A percentile compares a stretch with the other conserved stretches of the same genome.
Evolutionary conservation across 1,140 invertebrate species (phyloP).

Genomic region (Monomorium pharaonis): DNA sequence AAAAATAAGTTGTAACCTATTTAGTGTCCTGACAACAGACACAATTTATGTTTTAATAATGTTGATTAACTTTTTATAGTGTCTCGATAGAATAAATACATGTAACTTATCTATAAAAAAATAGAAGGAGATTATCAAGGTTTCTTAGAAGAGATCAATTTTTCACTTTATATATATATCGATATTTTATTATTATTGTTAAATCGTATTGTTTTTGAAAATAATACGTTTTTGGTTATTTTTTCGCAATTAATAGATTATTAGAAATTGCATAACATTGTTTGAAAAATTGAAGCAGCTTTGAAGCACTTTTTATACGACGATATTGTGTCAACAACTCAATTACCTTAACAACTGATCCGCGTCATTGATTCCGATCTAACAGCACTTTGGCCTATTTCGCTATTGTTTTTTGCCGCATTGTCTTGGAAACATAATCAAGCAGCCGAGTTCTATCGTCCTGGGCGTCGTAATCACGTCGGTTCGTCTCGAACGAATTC

Average conservation of each 20-base stretch:
- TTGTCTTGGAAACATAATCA: neutral
- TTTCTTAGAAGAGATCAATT: neutral
- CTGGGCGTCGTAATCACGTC: neutral
- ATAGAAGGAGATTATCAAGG: neutral
- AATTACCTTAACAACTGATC: conserved; percentile 49
- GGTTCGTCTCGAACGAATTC: neutral
- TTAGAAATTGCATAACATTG: neutral
- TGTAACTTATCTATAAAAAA: neutral
- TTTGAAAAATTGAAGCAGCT: conserved; percentile 24
- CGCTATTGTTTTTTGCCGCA: conserved; percentile 13
- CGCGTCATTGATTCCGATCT: conserved; percentile 39
- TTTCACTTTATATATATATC: neutral
- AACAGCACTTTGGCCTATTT: conserved; percentile 33
- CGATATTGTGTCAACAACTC: conserved; percentile 44
- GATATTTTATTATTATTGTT: too few relatives aligned
- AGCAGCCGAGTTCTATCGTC: neutral
- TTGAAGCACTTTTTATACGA: neutral
- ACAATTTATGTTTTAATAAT: neutral
- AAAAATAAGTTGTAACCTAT: neutral
- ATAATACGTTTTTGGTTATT: too few relatives aligned
- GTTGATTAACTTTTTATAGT: neutral
- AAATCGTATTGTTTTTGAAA: too few relatives aligned
- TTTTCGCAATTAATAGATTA: neutral
- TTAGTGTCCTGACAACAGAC: neutral
- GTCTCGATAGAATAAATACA: neutral